Percentiles rank a stretch among this genome's conserved stretches.
Evolutionary conservation across 2,888 invertebrate species (phyloP).

Genomic region (Xestia ashworthii): DNA sequence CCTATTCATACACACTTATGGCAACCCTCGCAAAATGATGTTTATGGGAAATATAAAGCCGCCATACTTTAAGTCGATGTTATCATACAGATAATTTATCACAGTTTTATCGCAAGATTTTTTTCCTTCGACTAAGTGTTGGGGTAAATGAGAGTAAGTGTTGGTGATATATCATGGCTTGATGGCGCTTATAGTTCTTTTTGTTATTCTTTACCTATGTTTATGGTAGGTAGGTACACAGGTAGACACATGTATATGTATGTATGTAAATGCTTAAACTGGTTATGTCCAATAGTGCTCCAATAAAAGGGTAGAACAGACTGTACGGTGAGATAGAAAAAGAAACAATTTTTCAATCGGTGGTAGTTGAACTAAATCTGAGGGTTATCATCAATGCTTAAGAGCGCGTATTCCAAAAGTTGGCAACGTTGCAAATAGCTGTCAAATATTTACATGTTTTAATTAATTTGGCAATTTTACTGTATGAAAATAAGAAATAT

Average conservation of each 20-base stretch:
- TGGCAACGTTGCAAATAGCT: no score
- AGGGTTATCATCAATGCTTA: no score
- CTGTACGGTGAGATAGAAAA: no score
- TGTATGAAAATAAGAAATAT: no score
- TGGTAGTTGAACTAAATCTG: no score
- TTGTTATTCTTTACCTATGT: slow-evolving; percentile 36
- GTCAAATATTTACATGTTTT: no score
- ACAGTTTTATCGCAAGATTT: slow-evolving; percentile 82
- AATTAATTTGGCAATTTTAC: no score
- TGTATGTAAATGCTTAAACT: background rate
- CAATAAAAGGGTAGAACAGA: background rate
- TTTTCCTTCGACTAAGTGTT: slow-evolving; percentile 72
- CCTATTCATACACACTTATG: slow-evolving; percentile 42
- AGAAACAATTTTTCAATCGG: no score
- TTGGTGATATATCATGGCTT: slow-evolving; percentile 72
- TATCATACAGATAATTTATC: slow-evolving; percentile 86
- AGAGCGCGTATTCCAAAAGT: no score
- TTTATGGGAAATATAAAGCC: slow-evolving; percentile 70
- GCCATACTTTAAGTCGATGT: slow-evolving; percentile 81
- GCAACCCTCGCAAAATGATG: slow-evolving; percentile 52
- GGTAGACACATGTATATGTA: background rate
- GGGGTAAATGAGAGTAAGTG: slow-evolving; percentile 71
- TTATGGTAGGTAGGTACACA: background rate
- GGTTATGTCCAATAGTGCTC: background rate
- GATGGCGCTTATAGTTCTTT: slow-evolving; percentile 50